Base-by-base conservation (phyloP, 2,797 vertebrate species). In the Enteromius afrohamiltoni region DNA sequence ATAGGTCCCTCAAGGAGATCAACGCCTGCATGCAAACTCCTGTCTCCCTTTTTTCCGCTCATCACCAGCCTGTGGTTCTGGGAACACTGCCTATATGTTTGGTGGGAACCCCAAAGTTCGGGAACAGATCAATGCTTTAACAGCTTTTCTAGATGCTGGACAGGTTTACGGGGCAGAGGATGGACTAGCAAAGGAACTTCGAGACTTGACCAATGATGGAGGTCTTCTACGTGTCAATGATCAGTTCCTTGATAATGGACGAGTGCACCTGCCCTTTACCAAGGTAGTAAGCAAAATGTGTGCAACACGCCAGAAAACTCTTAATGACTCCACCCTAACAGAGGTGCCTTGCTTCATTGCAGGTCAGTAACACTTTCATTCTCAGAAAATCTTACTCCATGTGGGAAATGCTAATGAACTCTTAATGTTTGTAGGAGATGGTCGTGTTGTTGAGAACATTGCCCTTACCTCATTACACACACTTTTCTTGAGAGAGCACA, bases 401-500 rank as follows among this genome's bases (percentile, higher is more conserved):
- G 40, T 42, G 19, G 23, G 26, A 21, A 49, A 45, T 81, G 51
- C 65, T 34, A 16, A n/a, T 71, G 51, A 58, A 31, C 26, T 80
- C 71, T 82, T 80, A 31, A 1, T 86, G 42, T 88, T 51, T 83
- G 7, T 79, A 98, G 97, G 97, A 80, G 98, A 98, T 83, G 55
- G 0, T 1, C 93, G 96, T 0, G 95, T 93, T 84, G 92, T 95
- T 0, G 96, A 98, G 90, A 97, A 98, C 85, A 90, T 95, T 5
- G 94, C 93, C 0, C 90, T 98, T 68, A 94, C 95, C 0, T 88
- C 94, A 0, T 21, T 96, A 16, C 97, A 99, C 89, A 96, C 95
- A 0, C 16, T 98, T 45, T 95, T 99, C 62, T 0, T 98, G 78
- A 91, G 96, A 0, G 96, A 98, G 76, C 97, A 99, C 88, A 98